Evolutionary conservation across 2,113 vertebrate species (phyloP), one percentile per base, ranked within the genome.

Genomic region (Ctenodactylus gundi): DNA sequence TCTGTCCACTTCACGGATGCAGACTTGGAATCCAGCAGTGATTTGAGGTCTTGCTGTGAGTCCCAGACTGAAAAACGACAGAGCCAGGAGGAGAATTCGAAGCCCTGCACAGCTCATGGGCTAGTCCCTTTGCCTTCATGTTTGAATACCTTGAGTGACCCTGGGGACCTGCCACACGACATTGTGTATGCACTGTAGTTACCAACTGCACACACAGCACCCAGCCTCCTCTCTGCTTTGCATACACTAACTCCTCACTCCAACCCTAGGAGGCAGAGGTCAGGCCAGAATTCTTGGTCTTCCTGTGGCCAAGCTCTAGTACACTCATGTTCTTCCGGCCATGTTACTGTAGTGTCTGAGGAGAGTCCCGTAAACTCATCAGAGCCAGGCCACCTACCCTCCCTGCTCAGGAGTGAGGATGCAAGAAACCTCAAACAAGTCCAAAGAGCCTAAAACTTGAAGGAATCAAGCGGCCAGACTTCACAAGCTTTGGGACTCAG

Each of bases 161-260:
- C 6, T 10, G 49, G 39, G 7, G 27, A 39, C 39, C 11, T 41
- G 34, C 36, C 10, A 27, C 55, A 15, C 23, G 12, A 7, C 29
- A 55, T 51, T 2, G 44, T 3, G 27, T 41, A 5, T 10, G 6
- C 3, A 25, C 29, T 34, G 4, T 8, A n/a, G 36, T 49, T 88
- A 62, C 76, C 49, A 75, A 70, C 81, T 0, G 17, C 51, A n/a
- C 58, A 76, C 20, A 11, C 21, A 68, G 51, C 8, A 34, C 29
- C 0, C 0, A 27, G 20, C 65, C 18, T 73, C n/a, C 4, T 70
- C 5, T 34, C 1, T 0, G 6, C 75, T 77, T 46, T 3, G 53
- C 34, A 31, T 25, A 49, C 62, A 64, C 10, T 53, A 57, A 25
- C 6, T 64, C 36, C 36, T 78, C 14, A 11, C 2, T 10, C 39